Base-by-base conservation (phyloP, 92 coral and sea anemone species). In the Chrysogorgia sp. region DNA sequence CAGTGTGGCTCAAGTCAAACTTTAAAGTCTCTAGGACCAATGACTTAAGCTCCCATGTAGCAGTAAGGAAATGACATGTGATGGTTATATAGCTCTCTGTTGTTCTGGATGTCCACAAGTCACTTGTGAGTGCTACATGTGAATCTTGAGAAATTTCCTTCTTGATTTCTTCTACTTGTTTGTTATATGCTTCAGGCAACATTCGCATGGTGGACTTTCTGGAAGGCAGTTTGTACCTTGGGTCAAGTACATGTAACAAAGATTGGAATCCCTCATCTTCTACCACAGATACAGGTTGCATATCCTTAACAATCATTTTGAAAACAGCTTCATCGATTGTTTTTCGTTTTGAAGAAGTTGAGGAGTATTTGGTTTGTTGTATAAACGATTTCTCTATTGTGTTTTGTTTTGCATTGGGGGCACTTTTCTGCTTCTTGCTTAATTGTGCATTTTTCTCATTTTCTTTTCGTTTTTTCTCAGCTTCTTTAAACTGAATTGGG, bases 21-120 rank as follows among this genome's bases (percentile, higher is more conserved):
- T n/a, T n/a, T n/a, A 70, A 7, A 29, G 85, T 70, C 68, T 75
- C 81, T 22, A 78, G 45, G 13, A 64, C 83, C 74, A 78, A 71
- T 15, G 83, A 64, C 50, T 37, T 63, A 31, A 64, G 76, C 58
- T 78, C 76, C 83, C 83, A 78, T 13, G 75, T 13, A 9, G 58
- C 67, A 45, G 40, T 32, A 9, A 63, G 52, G 75, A 63, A 78
- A 53, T 77, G 82, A 26, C 82, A 77, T n/a, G n/a, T n/a, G 60
- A 60, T 77, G 2, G 82, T 77, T 0, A 78, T 58, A 23, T 64
- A 65, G 52, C 76, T 63, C 1, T 78, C 83, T 34, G 52, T 33
- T 21, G 75, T 9, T 48, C 40, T n/a, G 23, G 83, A 78, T 45
- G 48, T 49, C 75, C 63, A 63, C 34, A 53, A 56, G 17, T 78